Evolutionary conservation across 2,888 invertebrate genomes (phyloP), one percentile per base, ranked within the genome.

Genomic region (Coecobrya sp.): DNA sequence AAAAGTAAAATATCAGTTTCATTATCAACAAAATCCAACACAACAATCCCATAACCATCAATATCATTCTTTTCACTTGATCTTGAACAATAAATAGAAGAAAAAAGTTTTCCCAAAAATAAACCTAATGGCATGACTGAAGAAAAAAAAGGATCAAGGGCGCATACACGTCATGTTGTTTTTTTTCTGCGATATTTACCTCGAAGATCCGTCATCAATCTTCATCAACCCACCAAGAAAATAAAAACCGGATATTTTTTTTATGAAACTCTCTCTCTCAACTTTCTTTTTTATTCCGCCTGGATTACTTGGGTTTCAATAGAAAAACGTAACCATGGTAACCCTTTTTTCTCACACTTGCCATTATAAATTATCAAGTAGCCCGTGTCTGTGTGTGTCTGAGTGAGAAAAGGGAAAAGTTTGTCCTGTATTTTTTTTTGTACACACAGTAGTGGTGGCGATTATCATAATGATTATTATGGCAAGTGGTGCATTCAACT

Each of bases 21-120:
- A 90, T n/a, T n/a, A n/a, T 76, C 70, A 85, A 36, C 62, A 76
- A 76, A 42, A 76, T 76, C 79, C 76, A 86, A 76, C 76, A 59
- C 19, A n/a, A 16, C 68, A n/a, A 68, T 68, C 68, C 68, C 30
- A 59, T 68, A n/a, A n/a, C n/a, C 70, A 88, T 84, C 81, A 86
- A 73, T 42, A 91, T 27, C 45, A 62, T 52, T 55, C 55, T 36
- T 16, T 36, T 5, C 30, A 68, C 16, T 16, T 36, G 22, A 68
- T 68, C 30, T 36, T 68, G 0, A n/a, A 36, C 1, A 10, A 30
- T 13, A 36, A 36, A 7, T 36, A 36, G 2, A 2, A 7, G 7
- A 36, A 2, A 36, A 36, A 4, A 36, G 36, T 36, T 36, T 19
- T 42, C 19, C 76, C 49, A 19, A 22, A 49, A 76, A 49, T 2